phyloP scores from a whole-genome alignment of 2,797 vertebrate species.

The Sebastes steindachneri region DNA sequence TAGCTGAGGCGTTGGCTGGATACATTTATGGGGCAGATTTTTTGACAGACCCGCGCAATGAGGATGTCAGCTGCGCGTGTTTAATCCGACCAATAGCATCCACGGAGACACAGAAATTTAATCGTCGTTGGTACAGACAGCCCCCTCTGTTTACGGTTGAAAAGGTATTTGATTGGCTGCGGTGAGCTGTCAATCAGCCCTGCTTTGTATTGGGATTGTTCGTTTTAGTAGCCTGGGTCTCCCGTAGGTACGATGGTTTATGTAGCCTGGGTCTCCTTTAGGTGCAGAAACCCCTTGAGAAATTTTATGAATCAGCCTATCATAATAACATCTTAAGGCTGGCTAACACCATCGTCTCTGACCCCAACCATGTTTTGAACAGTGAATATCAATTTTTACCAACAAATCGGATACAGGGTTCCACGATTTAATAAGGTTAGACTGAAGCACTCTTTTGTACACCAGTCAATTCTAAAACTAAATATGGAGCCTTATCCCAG shows the following conservation, averaged over 20 bases:
- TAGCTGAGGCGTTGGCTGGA: not conserved
- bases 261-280: not conserved
- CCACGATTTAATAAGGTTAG: no score
- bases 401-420: no score
- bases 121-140: conserved; percentile 1
- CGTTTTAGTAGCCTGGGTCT: not conserved
- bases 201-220: not conserved
- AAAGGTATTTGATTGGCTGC: conserved; percentile 39
- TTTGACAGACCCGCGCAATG: conserved; percentile 76
- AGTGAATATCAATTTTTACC: no score
- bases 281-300: no score
- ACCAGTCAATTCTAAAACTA: no score
- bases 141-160: not conserved
- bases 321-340: no score
- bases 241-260: not conserved
- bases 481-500: no score
- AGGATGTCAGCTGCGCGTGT: conserved; percentile 24
- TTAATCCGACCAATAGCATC: conserved; percentile 68
- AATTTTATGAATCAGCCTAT: no score
- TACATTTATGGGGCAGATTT: not conserved
- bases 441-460: no score
- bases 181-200: conserved; percentile 1
- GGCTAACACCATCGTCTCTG: no score
- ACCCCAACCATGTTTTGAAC: no score
- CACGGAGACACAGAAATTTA: rapidly evolving